These are phyloP conservation scores for Lithobius niger DNA, from an alignment of 1,140 invertebrate genomes.

Conservation along the genomic window DNA sequence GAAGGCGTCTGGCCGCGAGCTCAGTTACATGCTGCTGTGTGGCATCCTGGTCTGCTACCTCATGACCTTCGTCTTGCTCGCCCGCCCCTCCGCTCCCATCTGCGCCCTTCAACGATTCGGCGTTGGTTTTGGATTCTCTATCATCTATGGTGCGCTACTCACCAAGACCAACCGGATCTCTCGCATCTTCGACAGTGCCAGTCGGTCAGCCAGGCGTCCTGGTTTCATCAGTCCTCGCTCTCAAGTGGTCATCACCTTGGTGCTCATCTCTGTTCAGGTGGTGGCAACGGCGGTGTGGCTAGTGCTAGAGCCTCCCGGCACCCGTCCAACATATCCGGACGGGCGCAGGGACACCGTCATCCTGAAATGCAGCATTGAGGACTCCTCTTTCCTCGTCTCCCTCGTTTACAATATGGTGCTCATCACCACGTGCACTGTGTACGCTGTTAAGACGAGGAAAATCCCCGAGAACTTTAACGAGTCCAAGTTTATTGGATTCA, in stretches of 20 bases:
- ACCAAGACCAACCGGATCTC: slow-evolving; percentile 50
- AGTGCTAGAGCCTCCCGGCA: slow-evolving; percentile 41
- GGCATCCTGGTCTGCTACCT: slow-evolving; percentile 38
- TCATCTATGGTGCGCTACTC: slow-evolving; percentile 46
- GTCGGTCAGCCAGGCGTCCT: slow-evolving; percentile 48
- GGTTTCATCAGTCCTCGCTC: slow-evolving; percentile 60
- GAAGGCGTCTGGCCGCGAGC: slow-evolving; percentile 43
- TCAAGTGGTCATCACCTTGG: slow-evolving; percentile 50
- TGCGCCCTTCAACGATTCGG: slow-evolving; percentile 43
- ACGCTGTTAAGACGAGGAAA: slow-evolving; percentile 46
- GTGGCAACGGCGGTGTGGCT: slow-evolving; percentile 40
- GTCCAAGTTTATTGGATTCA: slow-evolving; percentile 48
- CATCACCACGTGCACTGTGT: slow-evolving; percentile 47
- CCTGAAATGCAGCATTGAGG: slow-evolving; percentile 44
- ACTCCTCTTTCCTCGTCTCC: slow-evolving; percentile 45
- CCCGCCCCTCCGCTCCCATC: slow-evolving; percentile 34
- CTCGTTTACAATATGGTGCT: slow-evolving; percentile 47
- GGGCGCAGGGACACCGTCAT: slow-evolving; percentile 35
- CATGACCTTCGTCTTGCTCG: slow-evolving; percentile 38
- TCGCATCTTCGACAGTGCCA: slow-evolving; percentile 45
- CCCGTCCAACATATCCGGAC: slow-evolving; percentile 37
- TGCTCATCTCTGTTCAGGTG: slow-evolving; percentile 45
- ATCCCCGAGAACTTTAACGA: slow-evolving; percentile 52
- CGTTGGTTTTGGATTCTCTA: slow-evolving; percentile 43
- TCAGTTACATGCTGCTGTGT: slow-evolving; percentile 42